These are phyloP conservation scores for Glossosoma conforme DNA, from an alignment of 1,140 invertebrate genomes.

Conservation along the genomic window DNA sequence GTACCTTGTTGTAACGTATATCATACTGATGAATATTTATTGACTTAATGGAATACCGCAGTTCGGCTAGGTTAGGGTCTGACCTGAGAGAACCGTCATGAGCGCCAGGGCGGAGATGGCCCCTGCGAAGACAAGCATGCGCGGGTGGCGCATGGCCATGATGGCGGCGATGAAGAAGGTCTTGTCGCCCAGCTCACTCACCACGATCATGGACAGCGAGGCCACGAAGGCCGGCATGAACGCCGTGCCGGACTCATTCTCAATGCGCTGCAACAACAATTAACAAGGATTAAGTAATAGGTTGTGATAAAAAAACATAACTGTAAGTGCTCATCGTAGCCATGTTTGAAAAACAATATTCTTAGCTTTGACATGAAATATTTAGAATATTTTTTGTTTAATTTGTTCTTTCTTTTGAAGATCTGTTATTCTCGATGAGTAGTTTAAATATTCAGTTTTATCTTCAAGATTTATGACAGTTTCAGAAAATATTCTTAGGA, in stretches of 20 bases:
- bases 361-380: neutral
- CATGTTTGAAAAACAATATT: neutral
- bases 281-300: neutral
- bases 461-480: neutral
- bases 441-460: neutral
- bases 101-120: conserved; percentile 87
- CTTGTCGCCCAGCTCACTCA: conserved; percentile 98
- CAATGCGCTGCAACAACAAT: conserved; percentile 23
- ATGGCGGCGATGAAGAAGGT: conserved; percentile 99
- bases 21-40: neutral
- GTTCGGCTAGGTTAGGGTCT: too few relatives aligned
- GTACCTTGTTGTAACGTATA: neutral
- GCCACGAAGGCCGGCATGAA: conserved; percentile 95
- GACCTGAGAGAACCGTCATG: conserved; percentile 90
- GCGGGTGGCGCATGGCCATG: conserved; percentile 97
- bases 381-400: neutral
- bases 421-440: too few relatives aligned
- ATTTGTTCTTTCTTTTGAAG: too few relatives aligned
- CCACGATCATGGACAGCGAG: conserved; percentile 91
- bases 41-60: too few relatives aligned
- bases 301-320: neutral
- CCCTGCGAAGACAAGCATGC: conserved; percentile 87
- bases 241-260: conserved; percentile 43
- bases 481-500: neutral
- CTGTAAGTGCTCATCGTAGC: neutral